A percentile compares a stretch with the other conserved stretches of the same genome.
Conservation (phyloP, 1,140 invertebrate species). For the Papilio xuthus region DNA sequence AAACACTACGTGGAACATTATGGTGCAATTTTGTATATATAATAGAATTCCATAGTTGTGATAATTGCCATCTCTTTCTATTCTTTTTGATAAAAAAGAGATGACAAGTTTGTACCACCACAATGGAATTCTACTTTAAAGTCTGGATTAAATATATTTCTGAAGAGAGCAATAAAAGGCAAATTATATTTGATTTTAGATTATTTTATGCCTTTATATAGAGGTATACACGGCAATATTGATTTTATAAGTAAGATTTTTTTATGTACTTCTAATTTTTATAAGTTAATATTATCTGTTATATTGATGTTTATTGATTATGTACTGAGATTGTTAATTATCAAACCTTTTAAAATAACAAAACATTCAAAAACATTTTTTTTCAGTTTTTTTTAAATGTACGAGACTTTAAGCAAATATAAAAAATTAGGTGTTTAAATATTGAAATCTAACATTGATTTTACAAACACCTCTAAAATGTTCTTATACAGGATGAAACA, state of each 20-base stretch:
- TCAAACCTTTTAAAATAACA: not conserved
- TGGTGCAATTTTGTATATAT: conserved; percentile 57
- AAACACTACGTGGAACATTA: conserved; percentile 71
- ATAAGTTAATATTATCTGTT: conserved; percentile 26
- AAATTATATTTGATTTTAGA: not conserved
- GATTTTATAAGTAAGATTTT: not conserved
- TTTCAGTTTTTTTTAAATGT: too few species aligned
- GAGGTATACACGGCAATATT: conserved; percentile 2
- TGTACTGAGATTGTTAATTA: conserved; percentile 15
- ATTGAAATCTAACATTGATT: too few species aligned
- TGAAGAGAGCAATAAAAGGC: conserved; percentile 58
- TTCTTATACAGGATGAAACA: too few species aligned
- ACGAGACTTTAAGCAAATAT: too few species aligned
- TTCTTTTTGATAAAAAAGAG: too few species aligned
- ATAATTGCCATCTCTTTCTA: too few species aligned
- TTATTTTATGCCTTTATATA: conserved; percentile 6
- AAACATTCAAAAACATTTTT: too few species aligned
- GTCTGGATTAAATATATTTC: conserved; percentile 41
- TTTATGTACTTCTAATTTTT: conserved; percentile 24
- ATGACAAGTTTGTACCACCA: too few species aligned
- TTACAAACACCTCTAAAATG: too few species aligned
- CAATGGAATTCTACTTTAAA: conserved; percentile 25
- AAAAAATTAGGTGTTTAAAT: too few species aligned
- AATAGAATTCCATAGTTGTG: too few species aligned
- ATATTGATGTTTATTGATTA: not conserved